These are phyloP conservation scores for Zosterops japonicus DNA, from an alignment of 2,113 vertebrate genomes.

Conservation along the genomic window DNA sequence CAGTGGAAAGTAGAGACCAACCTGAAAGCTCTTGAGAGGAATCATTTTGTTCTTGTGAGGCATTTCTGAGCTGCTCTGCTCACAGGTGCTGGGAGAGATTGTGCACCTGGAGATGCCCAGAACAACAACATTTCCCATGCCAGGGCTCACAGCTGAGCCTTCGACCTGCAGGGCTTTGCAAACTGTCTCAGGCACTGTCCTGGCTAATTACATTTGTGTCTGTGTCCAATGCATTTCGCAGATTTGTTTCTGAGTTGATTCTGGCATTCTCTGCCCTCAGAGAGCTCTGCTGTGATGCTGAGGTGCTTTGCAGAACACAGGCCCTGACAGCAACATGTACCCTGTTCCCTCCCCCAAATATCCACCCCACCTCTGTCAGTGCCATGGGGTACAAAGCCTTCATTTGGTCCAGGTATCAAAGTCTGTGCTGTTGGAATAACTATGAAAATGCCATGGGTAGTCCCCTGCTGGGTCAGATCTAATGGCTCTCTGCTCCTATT, in stretches of 20 bases:
- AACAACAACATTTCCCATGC: background rate
- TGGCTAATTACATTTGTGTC: background rate
- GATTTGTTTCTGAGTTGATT: background rate
- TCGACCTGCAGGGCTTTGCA: background rate
- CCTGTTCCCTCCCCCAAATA: background rate
- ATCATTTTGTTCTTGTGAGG: background rate
- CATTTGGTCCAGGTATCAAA: background rate
- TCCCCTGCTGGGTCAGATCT: background rate
- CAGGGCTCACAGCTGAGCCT: slow-evolving; percentile 7
- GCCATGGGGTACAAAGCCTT: background rate
- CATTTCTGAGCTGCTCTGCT: background rate
- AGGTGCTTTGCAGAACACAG: background rate
- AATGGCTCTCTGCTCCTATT: background rate
- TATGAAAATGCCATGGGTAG: background rate
- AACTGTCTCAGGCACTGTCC: background rate
- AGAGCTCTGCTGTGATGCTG: background rate
- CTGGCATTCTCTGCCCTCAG: background rate
- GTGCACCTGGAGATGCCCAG: background rate
- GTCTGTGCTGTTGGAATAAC: background rate
- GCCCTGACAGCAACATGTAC: background rate
- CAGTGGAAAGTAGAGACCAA: background rate
- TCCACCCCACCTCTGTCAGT: rapidly evolving
- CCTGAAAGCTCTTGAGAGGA: background rate
- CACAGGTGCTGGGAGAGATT: background rate
- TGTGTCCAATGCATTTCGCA: background rate